These are phyloP conservation scores for Trissonchulus latispiculum DNA, from an alignment of 2,888 invertebrate genomes.

Conservation along the genomic window DNA sequence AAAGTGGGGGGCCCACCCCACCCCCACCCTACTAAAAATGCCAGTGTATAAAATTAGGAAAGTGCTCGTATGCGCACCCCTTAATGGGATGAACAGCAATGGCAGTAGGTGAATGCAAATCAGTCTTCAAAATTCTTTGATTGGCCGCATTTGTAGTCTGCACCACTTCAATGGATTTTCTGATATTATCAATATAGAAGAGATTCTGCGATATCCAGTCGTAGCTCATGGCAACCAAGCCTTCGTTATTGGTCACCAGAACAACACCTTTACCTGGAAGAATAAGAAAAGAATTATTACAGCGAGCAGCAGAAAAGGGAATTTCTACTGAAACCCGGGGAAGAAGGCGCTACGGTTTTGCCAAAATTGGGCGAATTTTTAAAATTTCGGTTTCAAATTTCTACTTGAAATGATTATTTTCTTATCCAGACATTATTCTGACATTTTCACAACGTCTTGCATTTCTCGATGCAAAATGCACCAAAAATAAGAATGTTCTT, in stretches of 20 bases:
- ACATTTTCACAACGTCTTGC: too few relatives aligned
- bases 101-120: constrained; percentile 81
- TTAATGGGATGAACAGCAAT: constrained; percentile 93
- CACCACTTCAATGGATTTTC: constrained; percentile 83
- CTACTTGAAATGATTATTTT: too few relatives aligned
- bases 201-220: constrained; percentile 92
- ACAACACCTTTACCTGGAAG: constrained; percentile 65
- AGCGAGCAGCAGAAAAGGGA: too few relatives aligned
- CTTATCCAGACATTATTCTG: too few relatives aligned
- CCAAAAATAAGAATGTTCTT: too few relatives aligned
- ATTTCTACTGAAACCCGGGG: too few relatives aligned
- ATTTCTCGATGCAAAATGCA: too few relatives aligned
- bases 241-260: constrained; percentile 87
- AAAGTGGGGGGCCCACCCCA: too few relatives aligned
- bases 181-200: constrained; percentile 85
- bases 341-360: too few relatives aligned
- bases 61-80: constrained; percentile 52
- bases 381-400: too few relatives aligned
- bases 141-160: constrained; percentile 74
- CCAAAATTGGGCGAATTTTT: too few relatives aligned
- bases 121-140: constrained; percentile 68
- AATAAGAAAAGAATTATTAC: neutral
- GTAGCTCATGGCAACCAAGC: constrained; percentile 85
- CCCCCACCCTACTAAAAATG: constrained; percentile 14
- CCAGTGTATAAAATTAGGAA: neutral